A percentile compares a stretch with the other conserved stretches of the same genome.
Conservation (phyloP, 1,140 invertebrate genomes). For the Aradophagus sp. region DNA sequence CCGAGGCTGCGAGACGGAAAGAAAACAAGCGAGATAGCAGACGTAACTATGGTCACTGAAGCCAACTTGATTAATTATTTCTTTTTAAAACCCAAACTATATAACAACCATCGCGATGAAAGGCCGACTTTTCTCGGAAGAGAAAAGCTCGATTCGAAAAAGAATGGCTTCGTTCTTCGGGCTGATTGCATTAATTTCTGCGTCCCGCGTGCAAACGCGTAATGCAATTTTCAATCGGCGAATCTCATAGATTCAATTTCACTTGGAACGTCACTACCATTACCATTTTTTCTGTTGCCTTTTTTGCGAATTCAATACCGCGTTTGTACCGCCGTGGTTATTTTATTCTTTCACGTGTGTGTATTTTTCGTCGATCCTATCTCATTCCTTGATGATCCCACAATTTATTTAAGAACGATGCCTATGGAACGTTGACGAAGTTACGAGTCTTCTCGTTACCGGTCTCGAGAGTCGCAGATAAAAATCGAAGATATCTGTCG, state of each 20-base stretch:
- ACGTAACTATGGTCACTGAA: constrained; percentile 36
- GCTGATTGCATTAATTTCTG: too few relatives aligned
- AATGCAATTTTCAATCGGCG: constrained; percentile 4
- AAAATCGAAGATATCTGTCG: constrained; percentile 67
- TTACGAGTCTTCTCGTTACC: constrained; percentile 60
- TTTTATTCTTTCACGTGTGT: constrained; percentile 3
- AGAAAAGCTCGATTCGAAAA: too few relatives aligned
- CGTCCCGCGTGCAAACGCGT: too few relatives aligned
- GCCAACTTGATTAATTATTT: constrained; percentile 72
- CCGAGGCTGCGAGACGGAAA: constrained; percentile 43
- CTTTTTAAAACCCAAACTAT: constrained; percentile 64
- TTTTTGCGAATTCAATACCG: too few relatives aligned
- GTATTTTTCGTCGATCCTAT: constrained; percentile 26
- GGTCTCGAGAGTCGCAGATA: constrained; percentile 55
- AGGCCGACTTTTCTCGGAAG: constrained; percentile 58
- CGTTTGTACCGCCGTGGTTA: not conserved
- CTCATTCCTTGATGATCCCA: constrained; percentile 28
- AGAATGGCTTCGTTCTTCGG: too few relatives aligned
- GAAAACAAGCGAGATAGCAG: constrained; percentile 35
- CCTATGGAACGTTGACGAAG: constrained; percentile 58
- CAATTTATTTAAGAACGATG: constrained; percentile 44
- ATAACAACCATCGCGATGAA: constrained; percentile 57
- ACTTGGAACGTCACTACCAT: not conserved
- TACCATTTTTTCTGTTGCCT: too few relatives aligned
- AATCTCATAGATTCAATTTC: constrained; percentile 9